Evolutionary conservation across 2,888 invertebrate species (phyloP).

Genomic region (Cataglyphis cursor): DNA sequence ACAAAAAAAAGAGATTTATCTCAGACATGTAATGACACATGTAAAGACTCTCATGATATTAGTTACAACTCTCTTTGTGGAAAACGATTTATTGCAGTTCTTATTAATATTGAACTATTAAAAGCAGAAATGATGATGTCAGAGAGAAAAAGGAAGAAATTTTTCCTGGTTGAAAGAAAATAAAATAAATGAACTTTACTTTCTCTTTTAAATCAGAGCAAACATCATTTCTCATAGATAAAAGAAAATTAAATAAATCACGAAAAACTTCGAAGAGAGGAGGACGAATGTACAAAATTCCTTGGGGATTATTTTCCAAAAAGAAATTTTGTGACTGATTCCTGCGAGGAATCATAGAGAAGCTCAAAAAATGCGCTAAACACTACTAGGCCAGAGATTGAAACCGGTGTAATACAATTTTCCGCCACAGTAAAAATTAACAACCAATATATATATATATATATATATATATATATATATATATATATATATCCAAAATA

Average conservation of each 20-base stretch:
- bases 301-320: neutral
- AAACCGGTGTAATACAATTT: constrained; percentile 1
- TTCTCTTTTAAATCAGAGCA: neutral
- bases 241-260: constrained; percentile 32
- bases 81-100: constrained; percentile 27
- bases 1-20: neutral
- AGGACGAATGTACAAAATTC: neutral
- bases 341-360: neutral
- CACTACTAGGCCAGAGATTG: neutral
- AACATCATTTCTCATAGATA: neutral
- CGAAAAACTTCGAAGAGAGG: neutral
- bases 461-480: too few relatives aligned
- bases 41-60: neutral
- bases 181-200: neutral
- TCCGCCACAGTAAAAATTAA: neutral
- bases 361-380: constrained; percentile 16
- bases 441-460: too few relatives aligned
- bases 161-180: constrained; percentile 2
- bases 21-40: neutral
- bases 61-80: constrained; percentile 8
- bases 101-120: constrained; percentile 4
- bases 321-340: neutral
- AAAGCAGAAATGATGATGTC: neutral
- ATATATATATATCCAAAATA: neutral
- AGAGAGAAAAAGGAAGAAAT: neutral